These are phyloP conservation scores for Neoascia interrupta DNA, from an alignment of 2,888 invertebrate species.

Conservation along the genomic window DNA sequence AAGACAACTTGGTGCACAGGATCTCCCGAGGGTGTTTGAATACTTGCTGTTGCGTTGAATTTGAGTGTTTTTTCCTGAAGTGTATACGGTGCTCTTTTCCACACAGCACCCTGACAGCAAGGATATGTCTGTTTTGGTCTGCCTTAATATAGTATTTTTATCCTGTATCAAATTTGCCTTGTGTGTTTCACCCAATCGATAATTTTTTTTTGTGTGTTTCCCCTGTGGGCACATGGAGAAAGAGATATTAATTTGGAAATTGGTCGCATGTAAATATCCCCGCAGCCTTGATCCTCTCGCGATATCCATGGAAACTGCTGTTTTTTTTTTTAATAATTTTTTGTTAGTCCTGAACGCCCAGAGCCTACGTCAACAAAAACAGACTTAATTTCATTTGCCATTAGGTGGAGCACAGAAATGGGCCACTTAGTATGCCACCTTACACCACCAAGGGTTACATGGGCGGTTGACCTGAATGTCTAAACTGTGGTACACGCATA, in stretches of 20 bases:
- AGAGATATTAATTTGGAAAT: constrained; percentile 38
- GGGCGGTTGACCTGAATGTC: constrained; percentile 9
- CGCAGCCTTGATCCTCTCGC: not conserved
- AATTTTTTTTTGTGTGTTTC: not conserved
- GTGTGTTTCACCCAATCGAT: not conserved
- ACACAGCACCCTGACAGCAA: not conserved
- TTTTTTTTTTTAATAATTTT: too few species aligned
- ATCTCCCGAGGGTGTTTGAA: constrained; percentile 19
- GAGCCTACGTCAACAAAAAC: too few species aligned
- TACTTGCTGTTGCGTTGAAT: constrained; percentile 13
- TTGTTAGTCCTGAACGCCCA: too few species aligned
- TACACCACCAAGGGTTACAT: not conserved
- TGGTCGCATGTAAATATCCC: constrained; percentile 28
- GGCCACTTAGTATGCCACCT: too few species aligned
- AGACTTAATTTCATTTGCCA: not conserved
- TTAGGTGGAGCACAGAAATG: too few species aligned
- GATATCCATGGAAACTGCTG: not conserved
- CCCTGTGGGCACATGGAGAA: not conserved
- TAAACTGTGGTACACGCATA: constrained; percentile 1
- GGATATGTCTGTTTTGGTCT: constrained; percentile 6
- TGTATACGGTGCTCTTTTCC: not conserved
- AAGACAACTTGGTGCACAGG: constrained; percentile 25
- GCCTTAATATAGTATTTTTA: not conserved
- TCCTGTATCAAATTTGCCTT: not conserved
- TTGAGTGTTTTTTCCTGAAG: constrained; percentile 3